Evolutionary conservation across 2,888 invertebrate species (phyloP), one percentile per base, ranked within the genome.

Genomic region (Macropis europaea): DNA sequence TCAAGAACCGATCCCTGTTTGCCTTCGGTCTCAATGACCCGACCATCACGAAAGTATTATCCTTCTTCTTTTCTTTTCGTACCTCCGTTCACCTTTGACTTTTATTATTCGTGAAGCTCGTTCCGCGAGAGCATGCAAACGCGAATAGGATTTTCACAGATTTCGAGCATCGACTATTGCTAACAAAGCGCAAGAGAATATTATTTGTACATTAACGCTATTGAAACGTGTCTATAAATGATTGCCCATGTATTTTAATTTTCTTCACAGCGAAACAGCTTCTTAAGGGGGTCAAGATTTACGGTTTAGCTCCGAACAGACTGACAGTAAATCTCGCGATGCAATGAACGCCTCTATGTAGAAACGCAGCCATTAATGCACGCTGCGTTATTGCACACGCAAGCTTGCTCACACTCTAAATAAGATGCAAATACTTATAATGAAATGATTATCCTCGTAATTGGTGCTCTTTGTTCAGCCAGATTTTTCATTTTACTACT

Each of bases 1-100:
- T 82, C 77, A 67, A 67, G 68, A 71, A 64, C 54, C 73, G 72
- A 79, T 75, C 70, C 79, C 56, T 73, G 74, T 74, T 81, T 75
- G 68, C 74, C 78, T 77, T 78, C 73, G 60, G 59, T 61, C 73
- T 72, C 63, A 52, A 78, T 76, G 69, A 73, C 71, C 76, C 74
- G 24, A 67, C 24, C 57, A 66, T 69, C 77, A 64, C 77, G 68
- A 64, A 62, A 67, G 71, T 45, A 68, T 79, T 72, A 74, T 74
- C 73, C 63, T 45, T 60, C 57, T 53, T 47, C 45, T 36, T 38
- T 57, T 30, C 54, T 24, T 34, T 61, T 59, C 24, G 19, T 53
- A 38, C 19, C 32, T 48, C 47, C 42, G 17, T 3, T 50, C 36
- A 40, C 56, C 57, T 69, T 63, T 50, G 68, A 36, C 68, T 63